These are phyloP conservation scores for Sebastes taczanowskii DNA, from an alignment of 2,797 vertebrate genomes.

Conservation along the genomic window DNA sequence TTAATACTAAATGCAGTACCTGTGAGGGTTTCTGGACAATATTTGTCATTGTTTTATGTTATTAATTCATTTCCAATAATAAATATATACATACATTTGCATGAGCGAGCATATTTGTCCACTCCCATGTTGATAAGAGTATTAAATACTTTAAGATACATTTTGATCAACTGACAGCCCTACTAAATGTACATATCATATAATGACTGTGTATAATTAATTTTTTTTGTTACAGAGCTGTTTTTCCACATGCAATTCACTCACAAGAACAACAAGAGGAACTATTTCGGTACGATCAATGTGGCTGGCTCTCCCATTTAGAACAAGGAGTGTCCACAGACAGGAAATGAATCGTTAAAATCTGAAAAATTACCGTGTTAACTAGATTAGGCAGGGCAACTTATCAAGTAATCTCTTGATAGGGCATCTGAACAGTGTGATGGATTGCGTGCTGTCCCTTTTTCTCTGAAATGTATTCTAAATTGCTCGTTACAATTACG, in stretches of 20 bases:
- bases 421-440: slow-evolving; percentile 74
- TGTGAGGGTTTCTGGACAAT: no score
- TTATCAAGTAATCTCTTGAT: slow-evolving; percentile 82
- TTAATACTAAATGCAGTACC: no score
- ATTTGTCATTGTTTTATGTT: no score
- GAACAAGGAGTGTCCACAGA: slow-evolving; percentile 24
- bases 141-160: no score
- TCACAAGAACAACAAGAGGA: slow-evolving; percentile 6
- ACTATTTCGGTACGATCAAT: slow-evolving; percentile 28
- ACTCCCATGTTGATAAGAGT: no score
- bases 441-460: slow-evolving; percentile 72
- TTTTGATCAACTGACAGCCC: no score
- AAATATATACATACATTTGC: accelerated
- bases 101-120: no score
- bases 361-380: slow-evolving; percentile 82
- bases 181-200: background rate
- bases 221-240: background rate
- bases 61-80: no score
- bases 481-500: slow-evolving; percentile 78
- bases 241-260: background rate
- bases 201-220: background rate
- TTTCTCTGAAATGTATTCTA: slow-evolving; percentile 66
- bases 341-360: slow-evolving; percentile 72
- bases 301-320: slow-evolving; percentile 14
- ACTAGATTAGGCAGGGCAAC: slow-evolving; percentile 81